These are phyloP conservation scores for Heliothis subflexa DNA, from an alignment of 1,140 invertebrate genomes.

Conservation along the genomic window DNA sequence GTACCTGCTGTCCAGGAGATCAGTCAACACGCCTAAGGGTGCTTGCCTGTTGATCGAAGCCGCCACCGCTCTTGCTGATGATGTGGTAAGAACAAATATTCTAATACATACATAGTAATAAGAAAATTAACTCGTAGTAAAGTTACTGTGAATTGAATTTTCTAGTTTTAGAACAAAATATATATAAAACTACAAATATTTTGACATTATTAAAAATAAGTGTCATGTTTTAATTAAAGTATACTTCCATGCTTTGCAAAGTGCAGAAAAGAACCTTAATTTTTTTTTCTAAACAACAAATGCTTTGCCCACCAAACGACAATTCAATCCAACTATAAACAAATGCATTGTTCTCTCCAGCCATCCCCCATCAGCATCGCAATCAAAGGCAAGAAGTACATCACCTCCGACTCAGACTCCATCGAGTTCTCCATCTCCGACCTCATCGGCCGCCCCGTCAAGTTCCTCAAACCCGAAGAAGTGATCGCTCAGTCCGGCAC, in stretches of 20 bases:
- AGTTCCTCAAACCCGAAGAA: conserved; percentile 87
- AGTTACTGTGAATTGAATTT: too few species aligned
- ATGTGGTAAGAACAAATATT: conserved; percentile 65
- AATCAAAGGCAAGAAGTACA: conserved; percentile 90
- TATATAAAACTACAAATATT: too few species aligned
- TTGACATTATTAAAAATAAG: too few species aligned
- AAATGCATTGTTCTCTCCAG: conserved; percentile 54
- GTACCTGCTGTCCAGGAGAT: conserved; percentile 96
- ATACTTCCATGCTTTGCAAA: background rate
- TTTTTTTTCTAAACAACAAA: background rate
- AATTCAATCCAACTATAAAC: background rate
- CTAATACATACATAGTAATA: background rate
- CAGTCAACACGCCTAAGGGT: conserved; percentile 94
- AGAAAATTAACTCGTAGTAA: background rate
- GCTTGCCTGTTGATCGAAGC: conserved; percentile 93
- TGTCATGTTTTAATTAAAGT: background rate
- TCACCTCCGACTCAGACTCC: conserved; percentile 90
- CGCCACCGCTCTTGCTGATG: conserved; percentile 88
- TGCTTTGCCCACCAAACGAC: too few species aligned
- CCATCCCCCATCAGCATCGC: conserved; percentile 91
- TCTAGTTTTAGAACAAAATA: too few species aligned
- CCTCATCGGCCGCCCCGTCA: conserved; percentile 92
- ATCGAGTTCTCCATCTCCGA: conserved; percentile 93
- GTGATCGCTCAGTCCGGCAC: conserved; percentile 92
- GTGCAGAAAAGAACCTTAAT: too few species aligned